Base-by-base conservation (phyloP, 2,797 vertebrate species). In the Tapera naevia region DNA sequence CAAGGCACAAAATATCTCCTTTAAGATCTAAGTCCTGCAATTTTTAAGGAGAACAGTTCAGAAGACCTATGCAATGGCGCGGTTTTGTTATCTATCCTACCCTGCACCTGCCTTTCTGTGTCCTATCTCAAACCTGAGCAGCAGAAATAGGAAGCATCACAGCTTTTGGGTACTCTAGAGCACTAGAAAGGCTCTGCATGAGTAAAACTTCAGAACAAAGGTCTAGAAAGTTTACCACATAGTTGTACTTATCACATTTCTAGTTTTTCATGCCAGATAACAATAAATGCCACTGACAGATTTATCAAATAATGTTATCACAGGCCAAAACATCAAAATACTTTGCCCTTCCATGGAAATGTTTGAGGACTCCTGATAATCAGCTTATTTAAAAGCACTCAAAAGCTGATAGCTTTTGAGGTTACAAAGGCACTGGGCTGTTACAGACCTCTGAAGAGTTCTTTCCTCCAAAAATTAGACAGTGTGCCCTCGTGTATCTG, bases 251-350 rank as follows among this genome's bases (percentile, higher is more conserved):
- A 24, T 19, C 0, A 4, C 23, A 66, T 23, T 54, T 50, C 10
- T 67, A 10, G 10, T 37, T 81, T 61, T 50, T 50, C 37, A 62
- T 13, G 19, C 28, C 43, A 73, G 32, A 43, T 1, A 37, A 64
- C 3, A 3, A 73, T 7, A 70, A 80, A 61, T 0, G 1, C 17
- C 53, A 17, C 39, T 0, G 1, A 35, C 0, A 0, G 17, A 39
- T 46, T 70, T n/a, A 37, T 10, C 5, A 69, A 83, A 27, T 19
- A 48, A 57, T 16, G 45, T 57, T 67, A 74, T 21, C 32, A 58
- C 3, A 83, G 16, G 30, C 33, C 79, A 41, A 46, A 78, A 25
- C 12, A 39, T 37, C 33, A 50, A 22, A 70, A 54, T 13, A 58
- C 11, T 7, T 30, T 41, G 7, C 10, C 48, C 37, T 74, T 58